Evolutionary conservation across 1,140 invertebrate genomes (phyloP).

Genomic region (Aphidius gifuensis): DNA sequence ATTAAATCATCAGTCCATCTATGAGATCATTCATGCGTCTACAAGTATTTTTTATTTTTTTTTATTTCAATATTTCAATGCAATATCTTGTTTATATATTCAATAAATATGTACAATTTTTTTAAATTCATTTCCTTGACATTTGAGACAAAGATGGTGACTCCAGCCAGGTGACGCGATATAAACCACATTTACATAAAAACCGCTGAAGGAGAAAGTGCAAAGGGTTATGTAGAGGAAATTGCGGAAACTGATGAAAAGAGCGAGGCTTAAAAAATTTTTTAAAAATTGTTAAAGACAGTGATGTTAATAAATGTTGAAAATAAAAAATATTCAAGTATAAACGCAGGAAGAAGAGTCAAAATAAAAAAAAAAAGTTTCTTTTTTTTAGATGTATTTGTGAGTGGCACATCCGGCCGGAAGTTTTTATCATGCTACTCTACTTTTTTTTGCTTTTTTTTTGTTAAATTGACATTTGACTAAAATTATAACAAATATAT

Average conservation of each 20-base stretch:
- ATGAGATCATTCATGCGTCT: too few species aligned
- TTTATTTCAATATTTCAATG: too few species aligned
- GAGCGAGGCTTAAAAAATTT: too few species aligned
- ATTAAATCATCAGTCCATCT: too few species aligned
- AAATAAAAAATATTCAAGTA: neutral
- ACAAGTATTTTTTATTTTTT: too few species aligned
- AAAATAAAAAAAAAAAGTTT: neutral
- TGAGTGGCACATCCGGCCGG: slow-evolving; percentile 38
- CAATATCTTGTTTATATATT: too few species aligned
- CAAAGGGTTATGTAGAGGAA: neutral
- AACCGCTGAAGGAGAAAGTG: slow-evolving; percentile 4
- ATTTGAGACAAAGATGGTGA: slow-evolving; percentile 8
- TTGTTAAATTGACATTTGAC: too few species aligned
- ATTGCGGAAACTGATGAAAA: too few species aligned
- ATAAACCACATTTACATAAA: neutral
- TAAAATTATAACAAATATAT: too few species aligned
- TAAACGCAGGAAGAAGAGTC: neutral
- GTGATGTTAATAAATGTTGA: slow-evolving; percentile 3
- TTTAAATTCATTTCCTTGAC: neutral
- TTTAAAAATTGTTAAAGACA: neutral
- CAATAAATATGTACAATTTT: too few species aligned
- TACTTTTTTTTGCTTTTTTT: neutral
- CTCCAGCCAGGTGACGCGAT: slow-evolving; percentile 3
- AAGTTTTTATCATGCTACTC: slow-evolving; percentile 32
- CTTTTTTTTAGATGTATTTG: slow-evolving; percentile 9